Evolutionary conservation across 2,797 vertebrate genomes (phyloP), one percentile per base, ranked within the genome.

Genomic region (Melanotaenia nigrans): DNA sequence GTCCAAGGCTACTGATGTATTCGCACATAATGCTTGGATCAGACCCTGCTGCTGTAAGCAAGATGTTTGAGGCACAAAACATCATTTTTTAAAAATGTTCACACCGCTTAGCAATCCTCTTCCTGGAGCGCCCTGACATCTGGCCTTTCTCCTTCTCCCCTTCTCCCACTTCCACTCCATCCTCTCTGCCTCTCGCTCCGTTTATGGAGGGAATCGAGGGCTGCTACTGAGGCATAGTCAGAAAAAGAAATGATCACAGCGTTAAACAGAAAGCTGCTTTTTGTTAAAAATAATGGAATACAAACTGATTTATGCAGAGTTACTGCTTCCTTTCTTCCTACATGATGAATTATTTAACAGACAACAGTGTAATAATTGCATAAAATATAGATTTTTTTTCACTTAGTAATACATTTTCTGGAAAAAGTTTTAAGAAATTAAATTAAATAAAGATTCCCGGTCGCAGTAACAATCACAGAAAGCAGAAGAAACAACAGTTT

Each of bases 31-130:
- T 94, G 93, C 94, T 93, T 90, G 93, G 94, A 95, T 95, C 94
- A 95, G 94, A 95, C 94, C 94, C 90, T 95, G 94, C 94, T 94
- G 94, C 92, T 95, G 94, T 95, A 95, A 95, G 95, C 94, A 95
- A 94, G 94, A 95, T 95, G 94, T 95, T 94, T 93, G 91, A 95
- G 93, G 90, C 90, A 95, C 92, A 94, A 94, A 95, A 94, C 89
- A 85, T 86, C 87, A 85, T 91, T 92, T 93, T 84, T 91, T 85
- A 91, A 87, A 88, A 89, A 89, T 93, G 91, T 94, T 94, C 93
- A 93, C 90, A 92, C 71, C 87, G 89, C 93, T 93, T 85, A 91
- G 91, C 90, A 90, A 88, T 92, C 86, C 86, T 90, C 87, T 89
- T 88, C 89, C 90, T 89, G 89, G 75, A 84, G 85, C 85, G 84